Evolutionary conservation across 2,797 vertebrate genomes (phyloP).

Genomic region (Meda fulgida): DNA sequence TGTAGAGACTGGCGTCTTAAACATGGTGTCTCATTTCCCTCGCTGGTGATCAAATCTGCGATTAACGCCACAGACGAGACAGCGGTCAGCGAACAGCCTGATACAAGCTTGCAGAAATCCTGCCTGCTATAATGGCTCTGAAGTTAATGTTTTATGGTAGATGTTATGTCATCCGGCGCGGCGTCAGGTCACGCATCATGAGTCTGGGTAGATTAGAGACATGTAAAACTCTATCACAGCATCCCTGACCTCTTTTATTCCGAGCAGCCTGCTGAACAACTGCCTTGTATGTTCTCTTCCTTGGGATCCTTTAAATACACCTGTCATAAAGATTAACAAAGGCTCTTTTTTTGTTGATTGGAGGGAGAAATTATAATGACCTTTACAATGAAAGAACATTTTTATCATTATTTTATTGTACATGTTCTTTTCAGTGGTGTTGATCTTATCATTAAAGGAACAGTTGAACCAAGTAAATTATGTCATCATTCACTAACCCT

Average conservation of each 20-base stretch:
- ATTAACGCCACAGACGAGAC: slow-evolving; percentile 37
- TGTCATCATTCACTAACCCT: not conserved
- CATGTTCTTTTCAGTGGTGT: not conserved
- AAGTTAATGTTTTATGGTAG: slow-evolving; percentile 39
- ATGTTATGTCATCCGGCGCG: slow-evolving; percentile 32
- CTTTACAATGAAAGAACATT: not conserved
- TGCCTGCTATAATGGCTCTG: not conserved
- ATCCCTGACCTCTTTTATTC: slow-evolving; percentile 26
- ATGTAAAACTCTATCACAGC: slow-evolving; percentile 20
- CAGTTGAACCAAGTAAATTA: not conserved
- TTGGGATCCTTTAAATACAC: not conserved
- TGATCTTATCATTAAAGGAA: not conserved
- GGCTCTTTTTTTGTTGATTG: not conserved
- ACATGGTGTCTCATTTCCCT: slow-evolving; percentile 43
- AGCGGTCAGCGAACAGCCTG: not conserved
- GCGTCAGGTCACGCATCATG: slow-evolving; percentile 20
- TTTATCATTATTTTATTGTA: not conserved
- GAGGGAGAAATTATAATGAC: not conserved
- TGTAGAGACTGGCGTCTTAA: slow-evolving; percentile 37
- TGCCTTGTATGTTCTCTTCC: not conserved
- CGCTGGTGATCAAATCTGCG: slow-evolving; percentile 42
- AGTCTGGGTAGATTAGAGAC: slow-evolving; percentile 27
- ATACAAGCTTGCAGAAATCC: slow-evolving; percentile 14
- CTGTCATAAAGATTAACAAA: not conserved
- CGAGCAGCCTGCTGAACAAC: not conserved